Base-by-base conservation (phyloP, 2,113 vertebrate species). In the Cynopterus brachyotis region DNA sequence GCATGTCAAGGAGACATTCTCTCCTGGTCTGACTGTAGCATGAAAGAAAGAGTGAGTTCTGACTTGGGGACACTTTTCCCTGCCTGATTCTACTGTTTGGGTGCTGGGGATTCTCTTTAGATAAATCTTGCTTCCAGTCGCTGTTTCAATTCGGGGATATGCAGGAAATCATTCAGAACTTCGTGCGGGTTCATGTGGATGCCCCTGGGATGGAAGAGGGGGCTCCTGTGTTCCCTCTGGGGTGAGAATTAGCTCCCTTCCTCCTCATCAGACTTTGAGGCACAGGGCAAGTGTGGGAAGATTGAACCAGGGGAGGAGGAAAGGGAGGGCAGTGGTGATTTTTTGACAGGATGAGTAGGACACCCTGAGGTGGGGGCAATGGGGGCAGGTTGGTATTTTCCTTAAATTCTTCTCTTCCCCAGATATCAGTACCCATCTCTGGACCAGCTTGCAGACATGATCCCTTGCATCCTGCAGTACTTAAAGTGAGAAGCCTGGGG, bases 101-200 rank as follows among this genome's bases (percentile, higher is more conserved):
- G 75, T 72, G 15, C 37, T 96, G 91, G 95, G 90, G 84, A 42
- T 93, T 98, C 94, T 94, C 87, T 97, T 62, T 98, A 99, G 99
- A 99, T 98, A 99, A 99, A 98, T 99, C 99, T 98, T 99, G 99
- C 98, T 99, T 99, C 98, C 98, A 99, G 53, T 75, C 99, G 7
- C 98, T 99, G 75, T 99, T 99, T 88, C 99, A 98, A 32, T 99
- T 99, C 1, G 99, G 99, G 95, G 99, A 99, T 96, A 99, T 99
- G 99, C 99, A 99, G 98, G 99, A 99, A 98, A 99, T 99, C 11
- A 99, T 99, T 84, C 99, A 99, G 98, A 99, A 99, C 96, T 99
- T 99, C 84, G 99, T 99, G 76, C 98, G 99, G 96, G 99, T 99
- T 90, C 99, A 99, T 32, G 98, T 99, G 19, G 99, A 99, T 8